Evolutionary conservation across 2,888 invertebrate species (phyloP), one percentile per base, ranked within the genome.

Genomic region (Clunio marinus): DNA sequence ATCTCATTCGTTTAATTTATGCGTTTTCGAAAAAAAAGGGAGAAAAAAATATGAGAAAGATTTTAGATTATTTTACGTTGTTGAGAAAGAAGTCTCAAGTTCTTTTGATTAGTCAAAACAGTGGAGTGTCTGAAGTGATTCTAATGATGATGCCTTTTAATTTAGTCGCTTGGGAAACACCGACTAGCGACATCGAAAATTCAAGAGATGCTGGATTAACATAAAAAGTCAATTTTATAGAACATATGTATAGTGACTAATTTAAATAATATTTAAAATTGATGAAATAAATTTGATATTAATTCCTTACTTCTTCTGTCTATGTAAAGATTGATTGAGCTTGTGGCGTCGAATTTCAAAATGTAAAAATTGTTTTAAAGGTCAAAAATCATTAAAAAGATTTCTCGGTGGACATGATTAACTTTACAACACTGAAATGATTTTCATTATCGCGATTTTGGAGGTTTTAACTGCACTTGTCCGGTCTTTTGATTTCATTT

Each of bases 251-350:
- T 22, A 17, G 22, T 7, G 25, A 28, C 59, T 59, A n/a, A 59
- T 60, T 60, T 60, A 15, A 60, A 60, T 60, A 60, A 60, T 60
- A 60, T 60, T 60, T 60, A 32, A 60, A 60, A 60, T 60, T 60
- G 17, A 60, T 60, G 37, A 60, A 60, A 60, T 32, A 37, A 35
- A 60, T 35, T 10, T 32, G 37, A 32, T 32, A 60, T 60, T 60
- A 35, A 60, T 35, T 60, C 60, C 15, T 15, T 32, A 10, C 27
- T 15, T 24, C 28, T 28, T 15, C 27, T n/a, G n/a, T n/a, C n/a
- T n/a, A n/a, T n/a, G n/a, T n/a, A n/a, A n/a, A n/a, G n/a, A n/a
- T n/a, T n/a, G n/a, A n/a, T n/a, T n/a, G n/a, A n/a, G n/a, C n/a
- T n/a, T n/a, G n/a, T n/a, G n/a, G n/a, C n/a, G n/a, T n/a, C n/a